phyloP scores from a whole-genome alignment of 2,797 vertebrate genomes.

The Schizothorax lantsangensis region DNA sequence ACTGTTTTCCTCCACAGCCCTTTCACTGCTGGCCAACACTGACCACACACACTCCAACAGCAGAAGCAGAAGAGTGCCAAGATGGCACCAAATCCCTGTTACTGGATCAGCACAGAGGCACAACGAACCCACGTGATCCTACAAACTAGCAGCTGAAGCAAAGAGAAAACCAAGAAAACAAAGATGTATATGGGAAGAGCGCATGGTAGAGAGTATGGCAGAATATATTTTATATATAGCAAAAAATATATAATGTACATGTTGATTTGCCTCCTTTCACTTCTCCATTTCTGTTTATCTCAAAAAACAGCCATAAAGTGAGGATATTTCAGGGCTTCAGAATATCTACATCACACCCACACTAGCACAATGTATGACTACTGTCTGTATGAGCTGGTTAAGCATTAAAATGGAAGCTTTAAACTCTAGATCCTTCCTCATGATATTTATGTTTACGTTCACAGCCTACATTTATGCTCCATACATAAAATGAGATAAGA shows the following conservation, averaged over 20 bases:
- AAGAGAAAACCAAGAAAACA: background rate
- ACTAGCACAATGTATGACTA: background rate
- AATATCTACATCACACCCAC: background rate
- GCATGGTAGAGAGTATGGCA: background rate
- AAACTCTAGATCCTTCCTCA: background rate
- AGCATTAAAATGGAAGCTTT: background rate
- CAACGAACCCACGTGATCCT: background rate
- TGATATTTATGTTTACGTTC: background rate
- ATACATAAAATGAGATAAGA: background rate
- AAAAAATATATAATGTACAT: background rate
- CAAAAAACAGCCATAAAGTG: background rate
- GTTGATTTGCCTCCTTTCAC: background rate
- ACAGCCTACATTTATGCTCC: background rate
- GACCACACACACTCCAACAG: slow-evolving; percentile 32
- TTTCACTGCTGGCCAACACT: slow-evolving; percentile 31
- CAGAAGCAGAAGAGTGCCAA: slow-evolving; percentile 27
- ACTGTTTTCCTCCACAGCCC: slow-evolving; percentile 13
- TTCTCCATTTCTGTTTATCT: background rate
- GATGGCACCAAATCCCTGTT: background rate
- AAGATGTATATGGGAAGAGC: background rate
- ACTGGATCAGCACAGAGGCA: background rate
- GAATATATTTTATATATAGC: background rate
- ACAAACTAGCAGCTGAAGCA: background rate
- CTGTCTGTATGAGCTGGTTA: background rate
- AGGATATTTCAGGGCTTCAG: background rate